A percentile compares a stretch with the other conserved stretches of the same genome.
These are phyloP conservation scores for Bradynema listronoti DNA, from an alignment of 1,140 invertebrate species.

Conservation along the genomic window DNA sequence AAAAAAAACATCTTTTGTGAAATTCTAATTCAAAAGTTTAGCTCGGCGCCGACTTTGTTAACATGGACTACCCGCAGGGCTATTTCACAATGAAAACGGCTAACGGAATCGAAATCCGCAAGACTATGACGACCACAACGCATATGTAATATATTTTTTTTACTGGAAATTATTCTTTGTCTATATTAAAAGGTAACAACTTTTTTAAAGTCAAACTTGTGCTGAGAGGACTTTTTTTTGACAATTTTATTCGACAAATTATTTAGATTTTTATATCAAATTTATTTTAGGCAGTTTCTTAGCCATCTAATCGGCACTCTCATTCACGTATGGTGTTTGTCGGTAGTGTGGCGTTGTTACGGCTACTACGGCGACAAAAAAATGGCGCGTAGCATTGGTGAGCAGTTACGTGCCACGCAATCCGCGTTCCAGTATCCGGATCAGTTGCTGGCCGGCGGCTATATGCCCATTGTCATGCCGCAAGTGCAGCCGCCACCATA, in stretches of 20 bases:
- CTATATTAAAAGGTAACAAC: no score
- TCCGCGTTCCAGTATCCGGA: slow-evolving; percentile 56
- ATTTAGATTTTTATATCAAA: background rate
- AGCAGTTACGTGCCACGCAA: slow-evolving; percentile 51
- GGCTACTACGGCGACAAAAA: slow-evolving; percentile 56
- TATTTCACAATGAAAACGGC: no score
- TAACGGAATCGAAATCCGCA: no score
- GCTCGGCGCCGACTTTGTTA: slow-evolving; percentile 5
- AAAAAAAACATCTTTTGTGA: no score
- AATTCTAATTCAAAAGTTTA: no score
- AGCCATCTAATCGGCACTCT: slow-evolving; percentile 48
- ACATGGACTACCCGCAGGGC: background rate
- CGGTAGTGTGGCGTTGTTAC: slow-evolving; percentile 56
- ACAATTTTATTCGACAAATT: background rate
- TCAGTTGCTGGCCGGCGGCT: slow-evolving; percentile 26
- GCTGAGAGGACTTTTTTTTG: no score
- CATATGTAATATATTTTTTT: no score
- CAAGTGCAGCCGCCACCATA: slow-evolving; percentile 48
- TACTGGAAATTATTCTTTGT: no score
- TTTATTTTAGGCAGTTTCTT: slow-evolving; percentile 43
- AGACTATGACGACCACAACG: no score
- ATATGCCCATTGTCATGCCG: slow-evolving; percentile 16
- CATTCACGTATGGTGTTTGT: slow-evolving; percentile 54
- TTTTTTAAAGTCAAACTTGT: no score
- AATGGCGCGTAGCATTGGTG: slow-evolving; percentile 51